These are phyloP conservation scores for Onychomys leucogaster DNA, from an alignment of 2,797 vertebrate genomes.

Conservation along the genomic window DNA sequence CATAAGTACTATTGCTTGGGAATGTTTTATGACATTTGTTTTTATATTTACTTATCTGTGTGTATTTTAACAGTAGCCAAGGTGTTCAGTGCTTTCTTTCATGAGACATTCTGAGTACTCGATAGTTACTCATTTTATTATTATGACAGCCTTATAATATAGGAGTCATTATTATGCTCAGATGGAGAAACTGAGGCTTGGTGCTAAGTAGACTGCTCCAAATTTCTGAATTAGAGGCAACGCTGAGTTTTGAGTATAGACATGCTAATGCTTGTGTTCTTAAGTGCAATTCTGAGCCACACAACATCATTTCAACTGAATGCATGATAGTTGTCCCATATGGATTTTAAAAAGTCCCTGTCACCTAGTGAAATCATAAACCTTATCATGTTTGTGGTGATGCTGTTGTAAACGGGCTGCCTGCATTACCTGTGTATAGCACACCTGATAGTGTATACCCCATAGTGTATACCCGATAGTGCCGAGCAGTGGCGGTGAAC, in stretches of 20 bases:
- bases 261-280: neutral
- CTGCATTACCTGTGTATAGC: neutral
- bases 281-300: neutral
- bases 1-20: neutral
- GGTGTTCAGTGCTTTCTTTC: neutral
- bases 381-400: neutral
- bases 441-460: neutral
- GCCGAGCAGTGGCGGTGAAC: neutral
- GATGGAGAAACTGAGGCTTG: neutral
- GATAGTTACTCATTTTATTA: neutral
- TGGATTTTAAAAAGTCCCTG: neutral
- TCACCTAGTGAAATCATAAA: neutral
- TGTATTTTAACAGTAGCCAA: neutral
- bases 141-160: neutral
- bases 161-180: neutral
- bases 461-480: neutral
- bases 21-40: neutral
- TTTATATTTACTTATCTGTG: neutral
- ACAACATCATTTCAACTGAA: neutral
- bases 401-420: neutral
- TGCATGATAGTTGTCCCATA: neutral
- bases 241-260: neutral
- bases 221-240: conserved; percentile 10
- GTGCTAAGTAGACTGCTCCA: neutral
- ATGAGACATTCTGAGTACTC: neutral